Evolutionary conservation across 2,797 vertebrate genomes (phyloP), one percentile per base, ranked within the genome.

Genomic region (Enteromius anoplus): DNA sequence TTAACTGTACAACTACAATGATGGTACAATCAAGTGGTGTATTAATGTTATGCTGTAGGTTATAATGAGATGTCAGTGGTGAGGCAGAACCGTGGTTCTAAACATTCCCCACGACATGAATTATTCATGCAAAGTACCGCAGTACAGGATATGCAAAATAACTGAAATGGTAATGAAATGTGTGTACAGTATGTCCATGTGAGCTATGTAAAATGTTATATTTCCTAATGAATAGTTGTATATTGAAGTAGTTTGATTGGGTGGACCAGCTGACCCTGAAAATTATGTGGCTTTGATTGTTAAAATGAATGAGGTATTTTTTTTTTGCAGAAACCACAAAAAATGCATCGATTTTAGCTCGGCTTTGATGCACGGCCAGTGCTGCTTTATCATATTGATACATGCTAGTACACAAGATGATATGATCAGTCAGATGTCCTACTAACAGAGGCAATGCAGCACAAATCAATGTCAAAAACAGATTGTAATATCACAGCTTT

Each of bases 401-500:
- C 45, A 66, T 1, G 5, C 2, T 26, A 53, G 42, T 29, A 66
- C 32, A 19, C 55, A 32, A 47, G 17, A 72, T 40, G 40, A 40
- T 68, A 64, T 5, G 68, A 73, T 78, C 66, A 73, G 53, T 82
- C 71, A 65, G 60, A 64, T 21, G 58, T 66, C 4, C 79, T 10
- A 21, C 19, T 29, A 40, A 10, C 19, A 84, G 32, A 65, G 55
- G 60, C 55, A 51, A 47, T 76, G 42, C 72, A 40, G 37, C 65
- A 45, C 58, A 78, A 82, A 77, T 82, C 80, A 68, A 60, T 73
- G 60, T 86, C 70, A 75, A 47, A 14, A 76, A 66, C 62, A 34
- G 64, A 65, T 45, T 77, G 49, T 62, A 76, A 34, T 76, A 80
- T 78, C 58, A 73, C 70, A 65, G 4, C 65, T 47, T 68, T 23